A percentile compares a stretch with the other conserved stretches of the same genome.
These are phyloP conservation scores for Eretmochelys imbricata DNA, from an alignment of 2,113 vertebrate species.

Conservation along the genomic window DNA sequence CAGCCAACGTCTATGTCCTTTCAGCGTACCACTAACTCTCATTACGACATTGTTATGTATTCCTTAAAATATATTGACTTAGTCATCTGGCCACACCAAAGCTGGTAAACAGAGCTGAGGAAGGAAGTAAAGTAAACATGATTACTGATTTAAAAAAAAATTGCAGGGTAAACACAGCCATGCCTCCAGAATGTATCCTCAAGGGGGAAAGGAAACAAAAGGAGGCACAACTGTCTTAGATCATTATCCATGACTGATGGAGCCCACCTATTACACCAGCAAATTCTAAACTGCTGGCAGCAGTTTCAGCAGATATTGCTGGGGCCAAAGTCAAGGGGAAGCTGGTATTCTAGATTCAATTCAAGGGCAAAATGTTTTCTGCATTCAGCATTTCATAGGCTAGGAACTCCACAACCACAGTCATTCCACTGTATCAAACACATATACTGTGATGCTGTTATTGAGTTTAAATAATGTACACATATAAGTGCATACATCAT, in stretches of 20 bases:
- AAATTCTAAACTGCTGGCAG: constrained; percentile 59
- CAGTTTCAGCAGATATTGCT: constrained; percentile 45
- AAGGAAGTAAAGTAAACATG: constrained; percentile 76
- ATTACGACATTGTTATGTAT: constrained; percentile 78
- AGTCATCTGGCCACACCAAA: constrained; percentile 71
- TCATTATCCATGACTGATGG: constrained; percentile 73
- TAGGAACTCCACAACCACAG: not conserved
- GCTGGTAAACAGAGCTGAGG: constrained; percentile 75
- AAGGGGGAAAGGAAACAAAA: constrained; percentile 76
- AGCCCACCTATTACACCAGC: constrained; percentile 77
- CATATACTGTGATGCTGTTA: not conserved
- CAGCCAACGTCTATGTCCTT: constrained; percentile 78
- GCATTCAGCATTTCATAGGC: not conserved
- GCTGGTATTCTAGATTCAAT: constrained; percentile 5
- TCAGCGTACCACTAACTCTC: constrained; percentile 72
- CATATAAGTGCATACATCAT: not conserved
- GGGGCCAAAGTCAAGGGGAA: constrained; percentile 44
- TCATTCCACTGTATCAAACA: not conserved
- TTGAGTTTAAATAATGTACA: rapidly evolving
- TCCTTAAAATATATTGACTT: constrained; percentile 81
- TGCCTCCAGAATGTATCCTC: constrained; percentile 74
- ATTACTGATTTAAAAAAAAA: constrained; percentile 69
- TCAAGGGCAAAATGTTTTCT: constrained; percentile 39
- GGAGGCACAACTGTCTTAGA: constrained; percentile 71
- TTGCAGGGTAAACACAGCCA: constrained; percentile 72